phyloP scores from a whole-genome alignment of 2,888 invertebrate genomes.

The Encarsia formosa region DNA sequence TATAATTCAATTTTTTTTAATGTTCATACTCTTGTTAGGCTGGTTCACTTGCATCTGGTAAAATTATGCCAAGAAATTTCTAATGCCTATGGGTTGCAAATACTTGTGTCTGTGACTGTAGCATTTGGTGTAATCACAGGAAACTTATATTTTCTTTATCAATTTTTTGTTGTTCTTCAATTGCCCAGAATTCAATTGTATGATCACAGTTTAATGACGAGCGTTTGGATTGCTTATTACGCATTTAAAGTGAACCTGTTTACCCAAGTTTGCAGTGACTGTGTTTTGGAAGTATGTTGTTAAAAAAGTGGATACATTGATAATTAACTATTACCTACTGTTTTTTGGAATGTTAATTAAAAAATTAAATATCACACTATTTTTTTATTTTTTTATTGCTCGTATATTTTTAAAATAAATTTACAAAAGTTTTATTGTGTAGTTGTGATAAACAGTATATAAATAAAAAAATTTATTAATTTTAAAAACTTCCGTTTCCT shows the following conservation, averaged over 20 bases:
- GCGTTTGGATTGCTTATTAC: slow-evolving; percentile 4
- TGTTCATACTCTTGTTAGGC: no score
- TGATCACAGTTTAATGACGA: background rate
- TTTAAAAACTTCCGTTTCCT: no score
- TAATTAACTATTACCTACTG: no score
- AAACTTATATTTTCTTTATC: background rate
- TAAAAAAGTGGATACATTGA: no score
- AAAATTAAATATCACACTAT: no score
- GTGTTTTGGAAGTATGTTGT: background rate
- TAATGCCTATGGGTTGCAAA: slow-evolving; percentile 3
- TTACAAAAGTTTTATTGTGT: no score
- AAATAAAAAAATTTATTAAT: no score
- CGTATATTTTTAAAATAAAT: background rate
- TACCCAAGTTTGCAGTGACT: background rate
- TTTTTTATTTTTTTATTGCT: background rate
- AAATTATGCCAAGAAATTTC: background rate
- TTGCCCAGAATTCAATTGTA: background rate
- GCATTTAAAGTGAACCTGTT: background rate
- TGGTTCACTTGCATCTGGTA: background rate
- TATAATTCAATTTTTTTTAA: no score
- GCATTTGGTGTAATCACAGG: background rate
- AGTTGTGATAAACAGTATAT: no score
- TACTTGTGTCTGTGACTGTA: slow-evolving; percentile 1
- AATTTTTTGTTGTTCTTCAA: background rate
- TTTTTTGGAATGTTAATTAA: no score